Evolutionary conservation across 2,888 invertebrate genomes (phyloP), one percentile per base, ranked within the genome.

Genomic region (Melieria omissa): DNA sequence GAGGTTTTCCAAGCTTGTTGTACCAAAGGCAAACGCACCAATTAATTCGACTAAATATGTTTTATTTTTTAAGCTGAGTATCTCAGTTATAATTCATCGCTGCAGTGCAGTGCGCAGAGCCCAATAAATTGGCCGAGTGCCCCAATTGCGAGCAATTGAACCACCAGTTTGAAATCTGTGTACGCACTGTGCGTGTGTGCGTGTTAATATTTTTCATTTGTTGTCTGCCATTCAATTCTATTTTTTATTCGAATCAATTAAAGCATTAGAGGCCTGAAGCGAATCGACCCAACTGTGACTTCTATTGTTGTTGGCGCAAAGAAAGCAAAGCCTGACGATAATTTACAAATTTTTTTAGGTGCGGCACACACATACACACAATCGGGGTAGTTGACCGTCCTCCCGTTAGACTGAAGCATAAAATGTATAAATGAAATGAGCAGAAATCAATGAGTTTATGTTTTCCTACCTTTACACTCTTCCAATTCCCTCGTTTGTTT

Each of bases 191-290:
- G 9, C 10, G 14, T 52, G 4, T 3, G 9, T 44, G 12, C 46
- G 42, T 62, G 14, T 0, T 7, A 5, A 12, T 62, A 45, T 5
- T 12, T 44, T 6, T 5, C 12, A n/a, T 29, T 29, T 29, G 29
- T 29, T 29, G 29, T n/a, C 12, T n/a, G 41, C n/a, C 9, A 47
- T 46, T n/a, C 10, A 52, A 41, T 77, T 66, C 70, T 76, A 74
- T 78, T 78, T 29, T 29, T 29, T 29, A 75, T 76, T 75, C 69
- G 77, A 78, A 78, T 80, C 81, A 80, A 80, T 80, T 80, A 80
- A 77, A 78, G 78, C 77, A 76, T 80, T 79, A 72, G 75, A 47
- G 8, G 70, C 73, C 69, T 70, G 72, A 57, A 70, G 70, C 49
- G 60, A 45, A 29, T 29, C 29, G 29, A 3, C 58, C 55, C 58